phyloP scores from a whole-genome alignment of 2,797 vertebrate genomes.

The Leuciscus waleckii region DNA sequence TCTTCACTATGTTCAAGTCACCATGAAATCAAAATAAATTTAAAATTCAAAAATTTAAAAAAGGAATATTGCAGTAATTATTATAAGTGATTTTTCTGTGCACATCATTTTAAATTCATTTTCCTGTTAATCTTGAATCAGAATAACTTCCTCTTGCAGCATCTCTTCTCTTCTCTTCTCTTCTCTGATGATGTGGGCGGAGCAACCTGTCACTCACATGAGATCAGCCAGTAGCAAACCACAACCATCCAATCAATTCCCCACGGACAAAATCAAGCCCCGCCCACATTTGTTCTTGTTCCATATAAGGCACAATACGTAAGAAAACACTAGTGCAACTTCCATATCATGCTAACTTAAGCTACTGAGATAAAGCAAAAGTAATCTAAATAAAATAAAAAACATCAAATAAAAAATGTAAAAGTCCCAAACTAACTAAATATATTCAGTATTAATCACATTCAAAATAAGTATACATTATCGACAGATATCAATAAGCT shows the following conservation, averaged over 20 bases:
- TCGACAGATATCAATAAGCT: no score
- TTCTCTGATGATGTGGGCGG: neutral
- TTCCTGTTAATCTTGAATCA: neutral
- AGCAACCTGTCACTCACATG: neutral
- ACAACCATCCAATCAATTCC: no score
- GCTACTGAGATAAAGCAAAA: conserved; percentile 60
- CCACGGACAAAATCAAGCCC: neutral
- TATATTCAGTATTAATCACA: neutral
- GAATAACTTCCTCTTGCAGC: no score
- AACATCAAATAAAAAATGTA: no score
- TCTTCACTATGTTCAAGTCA: neutral
- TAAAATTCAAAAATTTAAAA: no score
- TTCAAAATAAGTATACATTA: neutral
- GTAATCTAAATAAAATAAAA: neutral
- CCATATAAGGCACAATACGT: neutral
- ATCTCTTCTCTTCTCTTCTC: neutral
- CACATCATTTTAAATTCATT: neutral
- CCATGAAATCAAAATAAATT: no score
- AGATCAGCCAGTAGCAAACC: no score
- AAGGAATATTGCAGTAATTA: no score
- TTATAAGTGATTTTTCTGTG: neutral
- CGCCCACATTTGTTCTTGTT: neutral
- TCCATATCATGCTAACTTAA: neutral
- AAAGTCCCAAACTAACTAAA: neutral
- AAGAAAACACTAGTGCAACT: neutral